A percentile compares a stretch with the other conserved stretches of the same genome.
Conservation (phyloP, 2,113 vertebrate genomes). For the Rhadina sibilatrix region DNA sequence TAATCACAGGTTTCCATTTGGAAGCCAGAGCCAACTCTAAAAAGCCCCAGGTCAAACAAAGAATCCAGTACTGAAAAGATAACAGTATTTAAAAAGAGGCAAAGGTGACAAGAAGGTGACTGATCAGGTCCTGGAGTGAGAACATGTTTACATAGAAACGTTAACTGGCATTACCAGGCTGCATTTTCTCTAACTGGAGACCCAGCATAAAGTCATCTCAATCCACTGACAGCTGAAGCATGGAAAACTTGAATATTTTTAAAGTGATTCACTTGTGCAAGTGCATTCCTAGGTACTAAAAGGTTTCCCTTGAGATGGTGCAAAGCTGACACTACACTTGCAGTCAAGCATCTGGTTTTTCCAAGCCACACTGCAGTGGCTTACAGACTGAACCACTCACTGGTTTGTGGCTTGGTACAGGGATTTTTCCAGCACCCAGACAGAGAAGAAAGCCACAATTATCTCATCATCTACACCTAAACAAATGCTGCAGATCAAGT, state of each 20-base stretch:
- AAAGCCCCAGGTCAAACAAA: conserved; percentile 29
- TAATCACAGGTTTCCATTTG: background rate
- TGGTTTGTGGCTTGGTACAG: background rate
- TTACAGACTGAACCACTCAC: background rate
- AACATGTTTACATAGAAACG: background rate
- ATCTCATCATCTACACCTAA: background rate
- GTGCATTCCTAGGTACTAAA: conserved; percentile 14
- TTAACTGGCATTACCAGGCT: background rate
- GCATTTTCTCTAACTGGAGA: background rate
- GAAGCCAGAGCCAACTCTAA: conserved; percentile 36
- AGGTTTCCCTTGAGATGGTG: background rate
- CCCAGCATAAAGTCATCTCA: background rate
- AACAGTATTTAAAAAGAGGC: conserved; percentile 11
- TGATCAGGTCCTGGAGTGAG: background rate
- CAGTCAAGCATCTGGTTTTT: background rate
- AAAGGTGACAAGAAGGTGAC: background rate
- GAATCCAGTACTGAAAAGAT: background rate
- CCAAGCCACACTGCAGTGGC: background rate
- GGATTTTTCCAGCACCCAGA: background rate
- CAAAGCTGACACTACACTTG: conserved; percentile 15
- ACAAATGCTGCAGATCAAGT: background rate
- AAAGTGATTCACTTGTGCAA: background rate
- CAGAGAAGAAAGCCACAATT: background rate
- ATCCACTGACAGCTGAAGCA: background rate
- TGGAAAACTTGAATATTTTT: background rate